phyloP scores from a whole-genome alignment of 2,797 vertebrate species.

The Silurus lanzhouensis region DNA sequence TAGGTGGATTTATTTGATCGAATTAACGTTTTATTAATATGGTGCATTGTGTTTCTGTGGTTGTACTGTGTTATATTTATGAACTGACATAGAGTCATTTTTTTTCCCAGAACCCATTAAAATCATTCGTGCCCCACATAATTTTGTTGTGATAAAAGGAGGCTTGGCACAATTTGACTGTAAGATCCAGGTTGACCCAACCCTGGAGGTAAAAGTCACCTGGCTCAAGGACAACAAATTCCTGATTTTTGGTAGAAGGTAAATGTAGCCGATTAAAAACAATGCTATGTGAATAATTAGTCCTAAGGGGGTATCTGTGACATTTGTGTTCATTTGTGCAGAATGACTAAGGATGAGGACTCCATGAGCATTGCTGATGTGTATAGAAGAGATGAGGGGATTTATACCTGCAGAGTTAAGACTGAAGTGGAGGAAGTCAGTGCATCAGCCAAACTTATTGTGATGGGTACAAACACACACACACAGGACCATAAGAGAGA shows the following conservation, averaged over 20 bases:
- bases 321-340: slow-evolving; percentile 59
- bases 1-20: background rate
- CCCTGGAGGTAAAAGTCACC: slow-evolving; percentile 78
- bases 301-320: background rate
- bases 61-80: background rate
- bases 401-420: slow-evolving; percentile 89
- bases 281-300: slow-evolving; percentile 1
- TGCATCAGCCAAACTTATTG: slow-evolving; percentile 87
- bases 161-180: slow-evolving; percentile 85
- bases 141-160: slow-evolving; percentile 82
- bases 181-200: slow-evolving; percentile 81
- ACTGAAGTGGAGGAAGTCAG: slow-evolving; percentile 90
- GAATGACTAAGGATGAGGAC: slow-evolving; percentile 89
- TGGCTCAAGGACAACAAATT: slow-evolving; percentile 88
- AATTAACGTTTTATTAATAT: background rate
- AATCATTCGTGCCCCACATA: slow-evolving; percentile 84
- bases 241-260: slow-evolving; percentile 85
- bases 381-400: slow-evolving; percentile 86
- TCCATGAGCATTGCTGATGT: slow-evolving; percentile 87
- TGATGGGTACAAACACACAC: slow-evolving; percentile 81
- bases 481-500: background rate
- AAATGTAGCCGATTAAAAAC: background rate
- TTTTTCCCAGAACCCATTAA: slow-evolving; percentile 81
- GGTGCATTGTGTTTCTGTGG: background rate
- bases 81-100: slow-evolving; percentile 5